A percentile compares a stretch with the other conserved stretches of the same genome.
phyloP scores from a whole-genome alignment of 2,797 vertebrate species.

The Sebastes steindachneri region DNA sequence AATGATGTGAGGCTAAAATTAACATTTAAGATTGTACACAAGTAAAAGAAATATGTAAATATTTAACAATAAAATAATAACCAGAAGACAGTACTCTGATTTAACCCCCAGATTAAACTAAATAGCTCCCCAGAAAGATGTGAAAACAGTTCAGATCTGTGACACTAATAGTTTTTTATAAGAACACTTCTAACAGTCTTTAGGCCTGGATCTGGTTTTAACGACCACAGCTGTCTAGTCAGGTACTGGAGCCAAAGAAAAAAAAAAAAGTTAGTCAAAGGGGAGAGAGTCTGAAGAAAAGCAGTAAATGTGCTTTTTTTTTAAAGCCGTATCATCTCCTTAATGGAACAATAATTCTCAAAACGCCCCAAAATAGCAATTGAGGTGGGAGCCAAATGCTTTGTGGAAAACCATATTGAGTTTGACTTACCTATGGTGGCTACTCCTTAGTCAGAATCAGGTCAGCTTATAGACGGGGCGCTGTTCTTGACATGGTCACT shows the following conservation, averaged over 20 bases:
- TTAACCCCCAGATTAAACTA: neutral
- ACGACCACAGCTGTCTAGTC: neutral
- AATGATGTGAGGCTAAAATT: neutral
- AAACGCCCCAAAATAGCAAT: neutral
- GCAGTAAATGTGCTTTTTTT: neutral
- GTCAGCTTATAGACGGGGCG: neutral
- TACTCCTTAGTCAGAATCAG: neutral
- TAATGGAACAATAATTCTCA: neutral
- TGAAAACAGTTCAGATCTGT: neutral
- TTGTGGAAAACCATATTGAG: neutral
- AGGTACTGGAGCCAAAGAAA: neutral
- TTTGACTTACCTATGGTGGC: conserved; percentile 1
- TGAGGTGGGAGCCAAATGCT: neutral
- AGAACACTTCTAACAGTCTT: neutral
- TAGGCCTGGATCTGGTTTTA: neutral
- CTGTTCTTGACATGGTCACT: neutral
- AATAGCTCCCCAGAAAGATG: neutral
- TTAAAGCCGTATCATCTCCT: neutral
- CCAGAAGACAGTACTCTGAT: neutral
- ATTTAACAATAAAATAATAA: neutral
- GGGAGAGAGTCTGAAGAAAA: neutral
- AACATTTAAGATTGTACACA: neutral
- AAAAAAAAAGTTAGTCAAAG: neutral
- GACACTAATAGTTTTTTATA: neutral
- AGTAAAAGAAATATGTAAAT: neutral